A percentile compares a stretch with the other conserved stretches of the same genome.
phyloP scores from a whole-genome alignment of 2,888 invertebrate genomes.

The Coremacera marginata region DNA sequence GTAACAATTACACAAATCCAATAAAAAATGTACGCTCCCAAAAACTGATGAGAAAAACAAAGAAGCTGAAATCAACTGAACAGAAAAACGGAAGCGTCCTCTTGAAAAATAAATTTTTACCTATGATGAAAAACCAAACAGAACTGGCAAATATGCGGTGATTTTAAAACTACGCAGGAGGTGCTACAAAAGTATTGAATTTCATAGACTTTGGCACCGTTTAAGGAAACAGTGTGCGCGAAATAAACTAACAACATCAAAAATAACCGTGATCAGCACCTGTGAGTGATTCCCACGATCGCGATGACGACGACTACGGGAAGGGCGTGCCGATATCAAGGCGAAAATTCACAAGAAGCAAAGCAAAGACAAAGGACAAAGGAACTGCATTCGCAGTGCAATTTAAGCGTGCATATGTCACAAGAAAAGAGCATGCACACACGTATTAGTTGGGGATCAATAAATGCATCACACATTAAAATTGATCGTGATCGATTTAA shows the following conservation, averaged over 20 bases:
- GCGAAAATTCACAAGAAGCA: not conserved
- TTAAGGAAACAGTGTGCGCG: not conserved
- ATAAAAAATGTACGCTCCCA: no score
- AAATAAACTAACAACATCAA: not conserved
- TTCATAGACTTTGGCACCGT: not conserved
- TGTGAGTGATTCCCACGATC: constrained; percentile 21
- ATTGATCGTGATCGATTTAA: not conserved
- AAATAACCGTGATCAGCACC: not conserved
- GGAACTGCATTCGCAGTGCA: not conserved
- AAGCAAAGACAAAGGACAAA: not conserved
- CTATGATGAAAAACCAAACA: not conserved
- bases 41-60: not conserved
- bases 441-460: not conserved
- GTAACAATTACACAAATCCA: no score
- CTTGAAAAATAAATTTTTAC: not conserved
- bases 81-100: not conserved
- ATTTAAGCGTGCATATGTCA: not conserved
- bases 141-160: not conserved
- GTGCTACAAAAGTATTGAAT: not conserved
- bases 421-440: not conserved
- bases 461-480: not conserved
- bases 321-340: not conserved
- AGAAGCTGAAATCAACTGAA: not conserved
- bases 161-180: not conserved
- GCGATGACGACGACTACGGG: not conserved